Conservation (phyloP, 2,113 vertebrate species). For the Egretta garzetta region DNA sequence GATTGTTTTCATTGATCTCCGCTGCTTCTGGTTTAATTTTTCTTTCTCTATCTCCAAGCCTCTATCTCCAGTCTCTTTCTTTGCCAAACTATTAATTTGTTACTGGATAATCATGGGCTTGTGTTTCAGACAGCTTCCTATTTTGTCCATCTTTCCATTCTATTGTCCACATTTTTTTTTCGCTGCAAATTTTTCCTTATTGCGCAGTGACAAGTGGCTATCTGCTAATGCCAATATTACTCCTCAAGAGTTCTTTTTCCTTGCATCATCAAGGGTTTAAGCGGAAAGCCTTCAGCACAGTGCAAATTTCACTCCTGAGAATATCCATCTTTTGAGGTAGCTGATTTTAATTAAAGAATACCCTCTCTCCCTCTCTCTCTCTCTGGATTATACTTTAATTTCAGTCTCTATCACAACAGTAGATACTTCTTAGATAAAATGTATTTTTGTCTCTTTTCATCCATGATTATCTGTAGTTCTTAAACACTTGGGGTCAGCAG, state of each 20-base stretch:
- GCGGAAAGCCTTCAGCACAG: slow-evolving; percentile 54
- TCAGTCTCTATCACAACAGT: slow-evolving; percentile 61
- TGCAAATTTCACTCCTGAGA: slow-evolving; percentile 67
- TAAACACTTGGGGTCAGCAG: slow-evolving; percentile 63
- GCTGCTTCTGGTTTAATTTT: slow-evolving; percentile 34
- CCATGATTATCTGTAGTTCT: slow-evolving; percentile 56
- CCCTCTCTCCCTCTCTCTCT: background rate
- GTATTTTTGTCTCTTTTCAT: slow-evolving; percentile 61
- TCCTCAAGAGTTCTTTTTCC: slow-evolving; percentile 14
- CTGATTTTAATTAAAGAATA: slow-evolving; percentile 69
- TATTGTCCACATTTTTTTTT: background rate
- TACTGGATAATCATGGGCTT: background rate
- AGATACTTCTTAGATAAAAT: slow-evolving; percentile 67
- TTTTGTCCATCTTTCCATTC: background rate
- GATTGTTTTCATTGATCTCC: slow-evolving; percentile 52
- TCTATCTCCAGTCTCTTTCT: background rate
- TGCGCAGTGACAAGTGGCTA: slow-evolving; percentile 9
- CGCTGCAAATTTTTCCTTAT: background rate
- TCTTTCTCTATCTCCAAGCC: background rate
- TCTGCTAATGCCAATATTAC: slow-evolving; percentile 31
- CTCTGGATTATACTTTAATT: slow-evolving; percentile 67
- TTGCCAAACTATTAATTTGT: background rate
- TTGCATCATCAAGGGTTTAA: slow-evolving; percentile 61
- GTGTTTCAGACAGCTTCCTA: background rate
- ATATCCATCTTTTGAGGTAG: slow-evolving; percentile 65